These are phyloP conservation scores for Melozone crissalis DNA, from an alignment of 2,113 vertebrate species.

Conservation along the genomic window DNA sequence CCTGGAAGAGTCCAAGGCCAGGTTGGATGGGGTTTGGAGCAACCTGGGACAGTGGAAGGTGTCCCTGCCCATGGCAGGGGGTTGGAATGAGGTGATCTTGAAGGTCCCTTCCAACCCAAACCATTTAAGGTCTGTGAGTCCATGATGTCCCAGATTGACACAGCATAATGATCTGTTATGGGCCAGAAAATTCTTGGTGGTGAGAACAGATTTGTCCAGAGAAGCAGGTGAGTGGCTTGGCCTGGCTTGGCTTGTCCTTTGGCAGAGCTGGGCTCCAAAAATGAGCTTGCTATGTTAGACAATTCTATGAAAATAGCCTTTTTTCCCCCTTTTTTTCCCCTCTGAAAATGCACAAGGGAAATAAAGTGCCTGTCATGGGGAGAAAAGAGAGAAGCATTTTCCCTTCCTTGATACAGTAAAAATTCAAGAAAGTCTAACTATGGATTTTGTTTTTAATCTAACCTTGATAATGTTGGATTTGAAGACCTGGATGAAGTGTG, in stretches of 20 bases:
- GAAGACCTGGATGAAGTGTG: neutral
- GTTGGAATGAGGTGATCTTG: neutral
- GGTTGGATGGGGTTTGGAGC: accelerated
- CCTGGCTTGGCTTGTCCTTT: neutral
- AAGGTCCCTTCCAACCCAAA: neutral
- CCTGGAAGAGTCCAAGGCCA: neutral
- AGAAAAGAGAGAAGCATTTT: neutral
- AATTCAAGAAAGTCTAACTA: neutral
- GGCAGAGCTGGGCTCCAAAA: neutral
- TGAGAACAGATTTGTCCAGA: neutral
- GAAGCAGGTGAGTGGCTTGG: neutral
- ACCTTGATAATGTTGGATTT: neutral
- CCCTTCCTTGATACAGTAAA: neutral
- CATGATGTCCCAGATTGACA: neutral
- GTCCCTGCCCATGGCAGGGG: neutral
- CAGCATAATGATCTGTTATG: neutral
- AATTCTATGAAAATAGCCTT: neutral
- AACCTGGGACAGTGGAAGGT: neutral
- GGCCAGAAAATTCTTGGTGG: neutral
- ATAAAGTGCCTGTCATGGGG: neutral
- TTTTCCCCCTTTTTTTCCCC: neutral
- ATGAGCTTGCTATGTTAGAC: neutral
- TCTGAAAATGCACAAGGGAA: neutral
- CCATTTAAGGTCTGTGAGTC: neutral
- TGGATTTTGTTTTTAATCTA: neutral